A percentile compares a stretch with the other conserved stretches of the same genome.
These are phyloP conservation scores for Lophura nycthemera DNA, from an alignment of 2,113 vertebrate genomes.

Conservation along the genomic window DNA sequence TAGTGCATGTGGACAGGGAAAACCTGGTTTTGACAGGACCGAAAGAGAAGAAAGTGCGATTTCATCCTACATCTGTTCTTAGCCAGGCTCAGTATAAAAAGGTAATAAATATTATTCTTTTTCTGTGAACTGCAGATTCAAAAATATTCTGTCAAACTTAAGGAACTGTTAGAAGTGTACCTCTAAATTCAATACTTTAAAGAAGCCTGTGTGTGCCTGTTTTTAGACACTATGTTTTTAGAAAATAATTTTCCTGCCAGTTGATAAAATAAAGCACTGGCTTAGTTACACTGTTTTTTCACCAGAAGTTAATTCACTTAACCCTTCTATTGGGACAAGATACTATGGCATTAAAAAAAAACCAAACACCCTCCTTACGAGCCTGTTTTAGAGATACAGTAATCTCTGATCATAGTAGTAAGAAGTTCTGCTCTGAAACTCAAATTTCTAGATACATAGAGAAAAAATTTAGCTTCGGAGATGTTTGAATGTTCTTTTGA, in stretches of 20 bases:
- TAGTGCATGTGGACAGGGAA: slow-evolving; percentile 86
- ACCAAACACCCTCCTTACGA: background rate
- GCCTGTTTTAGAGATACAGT: background rate
- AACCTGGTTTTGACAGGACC: slow-evolving; percentile 77
- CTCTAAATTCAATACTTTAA: background rate
- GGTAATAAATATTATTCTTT: slow-evolving; percentile 73
- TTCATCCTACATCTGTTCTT: slow-evolving; percentile 92
- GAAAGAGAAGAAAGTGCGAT: slow-evolving; percentile 88
- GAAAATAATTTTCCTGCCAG: background rate
- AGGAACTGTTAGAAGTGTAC: background rate
- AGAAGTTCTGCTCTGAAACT: background rate
- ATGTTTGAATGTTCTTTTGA: background rate
- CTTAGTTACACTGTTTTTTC: background rate
- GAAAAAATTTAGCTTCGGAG: background rate
- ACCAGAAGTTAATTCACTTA: background rate
- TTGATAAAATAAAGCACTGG: background rate
- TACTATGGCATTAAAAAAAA: background rate
- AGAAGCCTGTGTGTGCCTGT: background rate
- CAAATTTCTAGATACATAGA: background rate
- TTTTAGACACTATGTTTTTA: background rate
- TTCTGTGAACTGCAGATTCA: background rate
- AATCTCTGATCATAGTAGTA: background rate
- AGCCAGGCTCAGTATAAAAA: slow-evolving; percentile 87
- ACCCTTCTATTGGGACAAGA: background rate
- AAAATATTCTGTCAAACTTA: background rate